Evolutionary conservation across 2,113 vertebrate species (phyloP).

Genomic region (Turnix velox): DNA sequence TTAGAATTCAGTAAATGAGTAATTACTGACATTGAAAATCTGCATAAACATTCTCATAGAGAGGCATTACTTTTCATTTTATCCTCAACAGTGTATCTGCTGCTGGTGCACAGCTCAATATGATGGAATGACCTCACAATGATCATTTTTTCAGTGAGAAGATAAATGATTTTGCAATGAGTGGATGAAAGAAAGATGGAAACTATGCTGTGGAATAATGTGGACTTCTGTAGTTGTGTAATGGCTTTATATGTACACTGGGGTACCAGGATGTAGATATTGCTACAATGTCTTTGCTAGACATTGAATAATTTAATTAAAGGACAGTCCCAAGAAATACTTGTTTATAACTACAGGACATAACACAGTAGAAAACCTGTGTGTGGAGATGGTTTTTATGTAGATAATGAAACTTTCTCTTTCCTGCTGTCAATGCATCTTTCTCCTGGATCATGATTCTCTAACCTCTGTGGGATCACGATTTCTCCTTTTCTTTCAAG

Average conservation of each 20-base stretch:
- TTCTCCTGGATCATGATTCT: neutral
- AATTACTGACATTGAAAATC: neutral
- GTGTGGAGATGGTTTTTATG: neutral
- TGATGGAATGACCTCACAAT: neutral
- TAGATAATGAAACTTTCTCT: neutral
- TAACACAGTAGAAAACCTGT: accelerated
- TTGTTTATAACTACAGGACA: neutral
- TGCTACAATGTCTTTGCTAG: neutral
- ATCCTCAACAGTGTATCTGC: neutral
- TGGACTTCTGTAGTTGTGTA: neutral
- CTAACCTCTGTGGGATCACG: neutral
- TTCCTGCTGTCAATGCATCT: neutral
- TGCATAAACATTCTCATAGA: neutral
- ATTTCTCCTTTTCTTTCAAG: neutral
- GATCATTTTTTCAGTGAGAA: neutral
- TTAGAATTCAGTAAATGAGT: neutral
- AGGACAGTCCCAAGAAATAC: neutral
- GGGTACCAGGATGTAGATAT: neutral
- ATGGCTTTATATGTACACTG: neutral
- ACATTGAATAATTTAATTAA: neutral
- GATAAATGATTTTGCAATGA: neutral
- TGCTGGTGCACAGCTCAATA: neutral
- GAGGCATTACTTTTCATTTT: neutral
- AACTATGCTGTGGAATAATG: neutral
- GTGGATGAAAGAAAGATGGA: neutral